Percentiles rank a stretch among this genome's conserved stretches.
These are phyloP conservation scores for Gobio occitaniae DNA, from an alignment of 2,797 vertebrate species.

Conservation along the genomic window DNA sequence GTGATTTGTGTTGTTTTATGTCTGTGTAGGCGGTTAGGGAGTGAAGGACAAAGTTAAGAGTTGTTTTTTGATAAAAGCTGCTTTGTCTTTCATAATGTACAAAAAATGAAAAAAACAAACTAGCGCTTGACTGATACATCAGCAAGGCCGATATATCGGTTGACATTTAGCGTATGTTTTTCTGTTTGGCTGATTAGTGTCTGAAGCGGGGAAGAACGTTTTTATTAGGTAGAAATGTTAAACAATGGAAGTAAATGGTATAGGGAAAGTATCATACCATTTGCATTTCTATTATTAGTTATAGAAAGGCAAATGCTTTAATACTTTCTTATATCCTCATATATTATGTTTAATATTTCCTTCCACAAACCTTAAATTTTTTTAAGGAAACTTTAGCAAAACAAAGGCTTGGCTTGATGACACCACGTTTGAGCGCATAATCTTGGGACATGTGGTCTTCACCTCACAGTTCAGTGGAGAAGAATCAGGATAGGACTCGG, in stretches of 20 bases:
- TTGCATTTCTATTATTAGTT: neutral
- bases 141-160: neutral
- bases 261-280: neutral
- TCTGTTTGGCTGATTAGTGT: neutral
- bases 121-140: neutral
- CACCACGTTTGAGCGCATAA: no score
- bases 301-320: neutral
- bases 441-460: no score
- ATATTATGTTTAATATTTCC: neutral
- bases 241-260: neutral
- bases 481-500: no score
- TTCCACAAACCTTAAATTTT: neutral
- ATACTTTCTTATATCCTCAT: neutral
- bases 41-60: neutral
- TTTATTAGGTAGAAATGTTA: neutral
- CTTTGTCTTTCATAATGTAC: neutral
- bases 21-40: neutral
- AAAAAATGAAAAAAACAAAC: neutral
- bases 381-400: no score
- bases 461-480: no score
- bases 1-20: constrained; percentile 7
- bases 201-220: neutral
- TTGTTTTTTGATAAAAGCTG: neutral
- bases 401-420: no score
- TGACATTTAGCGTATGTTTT: neutral